phyloP scores from a whole-genome alignment of 2,888 invertebrate species.

The Drosophila rubida region DNA sequence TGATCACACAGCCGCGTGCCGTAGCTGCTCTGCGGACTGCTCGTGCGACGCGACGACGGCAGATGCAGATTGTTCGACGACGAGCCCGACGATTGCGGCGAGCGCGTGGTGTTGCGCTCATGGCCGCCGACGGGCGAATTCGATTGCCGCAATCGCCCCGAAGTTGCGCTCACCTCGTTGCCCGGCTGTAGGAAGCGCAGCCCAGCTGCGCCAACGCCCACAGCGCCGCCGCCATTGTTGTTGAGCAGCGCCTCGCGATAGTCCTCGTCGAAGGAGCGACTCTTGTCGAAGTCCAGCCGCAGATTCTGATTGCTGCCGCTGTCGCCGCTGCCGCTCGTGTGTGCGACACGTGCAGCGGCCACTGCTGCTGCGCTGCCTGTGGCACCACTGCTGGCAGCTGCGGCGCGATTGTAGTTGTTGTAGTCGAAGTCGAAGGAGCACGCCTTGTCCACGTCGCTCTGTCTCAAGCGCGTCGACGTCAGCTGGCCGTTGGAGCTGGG shows the following conservation, averaged over 20 bases:
- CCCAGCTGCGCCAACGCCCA: not conserved
- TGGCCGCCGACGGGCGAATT: slow-evolving; percentile 70
- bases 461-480: slow-evolving; percentile 54
- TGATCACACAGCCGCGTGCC: slow-evolving; percentile 84
- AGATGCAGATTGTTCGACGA: slow-evolving; percentile 77
- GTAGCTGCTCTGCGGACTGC: slow-evolving; percentile 84
- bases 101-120: slow-evolving; percentile 70
- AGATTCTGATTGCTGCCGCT: slow-evolving; percentile 76
- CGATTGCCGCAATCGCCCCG: slow-evolving; percentile 70
- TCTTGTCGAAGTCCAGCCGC: slow-evolving; percentile 83
- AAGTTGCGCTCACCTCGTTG: slow-evolving; percentile 19
- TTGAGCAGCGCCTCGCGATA: slow-evolving; percentile 79
- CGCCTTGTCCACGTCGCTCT: slow-evolving; percentile 83
- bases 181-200: slow-evolving; percentile 73
- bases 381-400: not conserved
- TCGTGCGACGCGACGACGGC: slow-evolving; percentile 73
- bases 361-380: not conserved
- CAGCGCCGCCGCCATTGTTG: slow-evolving; percentile 64
- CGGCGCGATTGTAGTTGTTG: slow-evolving; percentile 73
- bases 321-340: slow-evolving; percentile 58
- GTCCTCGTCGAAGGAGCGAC: slow-evolving; percentile 84
- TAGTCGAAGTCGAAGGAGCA: slow-evolving; percentile 85
- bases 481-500: slow-evolving; percentile 33
- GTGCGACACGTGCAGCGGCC: slow-evolving; percentile 32
- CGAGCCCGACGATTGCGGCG: slow-evolving; percentile 83